Evolutionary conservation across 2,797 vertebrate genomes (phyloP).

Genomic region (Tadarida brasiliensis): DNA sequence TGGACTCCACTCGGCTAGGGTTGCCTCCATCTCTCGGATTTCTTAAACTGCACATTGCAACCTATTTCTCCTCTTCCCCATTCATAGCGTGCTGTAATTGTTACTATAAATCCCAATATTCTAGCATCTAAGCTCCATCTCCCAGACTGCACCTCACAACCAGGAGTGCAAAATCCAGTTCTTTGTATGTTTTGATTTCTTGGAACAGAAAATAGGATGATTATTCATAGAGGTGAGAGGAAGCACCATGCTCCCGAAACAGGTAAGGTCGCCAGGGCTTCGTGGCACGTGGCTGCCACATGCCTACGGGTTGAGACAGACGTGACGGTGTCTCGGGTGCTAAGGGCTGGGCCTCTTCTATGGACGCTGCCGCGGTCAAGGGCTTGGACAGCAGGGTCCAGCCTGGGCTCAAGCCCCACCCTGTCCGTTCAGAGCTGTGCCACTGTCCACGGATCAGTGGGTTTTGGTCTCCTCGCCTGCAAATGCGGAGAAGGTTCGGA

Average conservation of each 20-base stretch:
- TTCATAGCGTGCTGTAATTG: neutral
- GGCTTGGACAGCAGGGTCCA: neutral
- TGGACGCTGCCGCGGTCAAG: neutral
- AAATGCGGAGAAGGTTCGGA: neutral
- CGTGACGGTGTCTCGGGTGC: neutral
- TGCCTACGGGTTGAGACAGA: fast-evolving
- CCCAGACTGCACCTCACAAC: neutral
- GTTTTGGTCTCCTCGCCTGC: neutral
- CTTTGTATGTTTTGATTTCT: constrained; percentile 15
- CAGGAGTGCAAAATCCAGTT: neutral
- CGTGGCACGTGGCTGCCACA: neutral
- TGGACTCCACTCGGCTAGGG: neutral
- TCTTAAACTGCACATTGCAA: neutral
- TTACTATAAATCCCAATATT: neutral
- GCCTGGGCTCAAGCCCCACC: neutral
- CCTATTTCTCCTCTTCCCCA: neutral
- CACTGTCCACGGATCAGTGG: neutral
- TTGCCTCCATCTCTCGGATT: neutral
- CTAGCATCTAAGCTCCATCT: neutral
- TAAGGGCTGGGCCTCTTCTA: neutral
- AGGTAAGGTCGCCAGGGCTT: neutral
- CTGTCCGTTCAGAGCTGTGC: neutral
- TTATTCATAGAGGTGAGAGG: neutral
- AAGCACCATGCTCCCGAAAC: neutral
- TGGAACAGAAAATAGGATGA: constrained; percentile 21